A percentile compares a stretch with the other conserved stretches of the same genome.
Evolutionary conservation across 1,140 invertebrate species (phyloP).

Genomic region (Orius insidiosus): DNA sequence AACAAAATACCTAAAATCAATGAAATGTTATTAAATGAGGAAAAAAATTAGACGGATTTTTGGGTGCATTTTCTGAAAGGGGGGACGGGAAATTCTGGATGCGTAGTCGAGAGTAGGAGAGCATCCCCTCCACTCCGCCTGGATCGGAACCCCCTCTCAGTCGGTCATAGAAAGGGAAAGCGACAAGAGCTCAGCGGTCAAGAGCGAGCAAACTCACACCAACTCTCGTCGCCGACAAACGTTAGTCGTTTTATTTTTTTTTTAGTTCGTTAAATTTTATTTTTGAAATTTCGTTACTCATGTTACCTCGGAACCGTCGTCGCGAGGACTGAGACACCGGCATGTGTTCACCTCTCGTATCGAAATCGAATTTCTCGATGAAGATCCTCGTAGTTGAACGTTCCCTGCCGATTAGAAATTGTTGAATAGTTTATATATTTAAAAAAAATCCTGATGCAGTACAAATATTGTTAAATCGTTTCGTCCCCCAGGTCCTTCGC

Average conservation of each 20-base stretch:
- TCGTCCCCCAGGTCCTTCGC: conserved; percentile 4
- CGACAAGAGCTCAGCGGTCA: conserved; percentile 8
- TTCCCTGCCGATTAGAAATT: conserved; percentile 4
- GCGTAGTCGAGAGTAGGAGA: conserved; percentile 1
- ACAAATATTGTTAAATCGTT: conserved; percentile 11
- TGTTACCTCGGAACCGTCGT: too few relatives aligned
- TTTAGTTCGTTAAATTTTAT: conserved; percentile 4
- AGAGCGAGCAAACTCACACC: not conserved
- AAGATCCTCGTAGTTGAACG: conserved; percentile 5
- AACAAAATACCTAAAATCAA: too few relatives aligned
- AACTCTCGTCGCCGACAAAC: conserved; percentile 7
- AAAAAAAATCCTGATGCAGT: conserved; percentile 16
- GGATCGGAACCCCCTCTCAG: conserved; percentile 4
- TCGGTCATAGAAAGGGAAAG: conserved; percentile 16
- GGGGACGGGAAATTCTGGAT: not conserved
- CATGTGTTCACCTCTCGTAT: conserved; percentile 17
- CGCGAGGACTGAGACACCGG: conserved; percentile 17
- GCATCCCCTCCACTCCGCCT: conserved; percentile 2
- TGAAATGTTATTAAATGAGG: too few relatives aligned
- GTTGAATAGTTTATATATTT: conserved; percentile 4
- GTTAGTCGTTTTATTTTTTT: conserved; percentile 7
- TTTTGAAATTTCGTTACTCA: conserved; percentile 3
- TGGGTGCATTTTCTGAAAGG: not conserved
- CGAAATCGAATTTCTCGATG: conserved; percentile 1
- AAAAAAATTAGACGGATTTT: too few relatives aligned